Evolutionary conservation across 2,113 vertebrate genomes (phyloP), one percentile per base, ranked within the genome.

Genomic region (Heterochromis multidens): DNA sequence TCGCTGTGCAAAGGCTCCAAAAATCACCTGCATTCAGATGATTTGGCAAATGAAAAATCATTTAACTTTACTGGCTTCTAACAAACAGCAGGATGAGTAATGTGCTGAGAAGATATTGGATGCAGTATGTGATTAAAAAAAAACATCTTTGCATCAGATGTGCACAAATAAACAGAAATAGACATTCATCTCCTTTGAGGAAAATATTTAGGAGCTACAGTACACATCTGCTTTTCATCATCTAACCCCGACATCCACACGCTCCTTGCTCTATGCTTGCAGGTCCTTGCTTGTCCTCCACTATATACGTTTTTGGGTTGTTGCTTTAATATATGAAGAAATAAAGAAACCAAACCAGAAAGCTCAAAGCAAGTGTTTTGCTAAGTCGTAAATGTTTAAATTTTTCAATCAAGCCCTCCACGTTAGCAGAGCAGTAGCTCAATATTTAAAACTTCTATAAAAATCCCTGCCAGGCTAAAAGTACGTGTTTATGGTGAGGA

Each of bases 171-270:
- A 88, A 70, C 49, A 29, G 49, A 77, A 67, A 29, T n/a, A 72
- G 40, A 25, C 23, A 9, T 46, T 46, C 14, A 16, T 82, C 29
- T 78, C 63, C 49, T 77, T 25, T 70, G 21, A 59, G 19, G 49
- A 87, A 91, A 92, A 90, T 88, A 91, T 90, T 84, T 92, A 57
- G 54, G 4, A 79, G 16, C 52, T 80, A 2, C 65, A 78, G 57
- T 25, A 37, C 29, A 90, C 91, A 92, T 92, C 88, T 93, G 93
- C 17, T 87, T 79, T 72, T 87, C 52, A 7, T 92, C 72, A 52
- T 60, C 25, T 54, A 80, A 33, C 59, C 57, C 4, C 77, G 19
- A 43, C 25, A 59, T 58, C 63, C 54, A 72, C 19, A 35, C 25
- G 49, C 12, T 33, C n/a, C 49, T 58, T 60, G 37, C 37, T 17